phyloP scores from a whole-genome alignment of 30 jellyfish, hydroid and myxozoan species.

The Turritopsis rubra region DNA sequence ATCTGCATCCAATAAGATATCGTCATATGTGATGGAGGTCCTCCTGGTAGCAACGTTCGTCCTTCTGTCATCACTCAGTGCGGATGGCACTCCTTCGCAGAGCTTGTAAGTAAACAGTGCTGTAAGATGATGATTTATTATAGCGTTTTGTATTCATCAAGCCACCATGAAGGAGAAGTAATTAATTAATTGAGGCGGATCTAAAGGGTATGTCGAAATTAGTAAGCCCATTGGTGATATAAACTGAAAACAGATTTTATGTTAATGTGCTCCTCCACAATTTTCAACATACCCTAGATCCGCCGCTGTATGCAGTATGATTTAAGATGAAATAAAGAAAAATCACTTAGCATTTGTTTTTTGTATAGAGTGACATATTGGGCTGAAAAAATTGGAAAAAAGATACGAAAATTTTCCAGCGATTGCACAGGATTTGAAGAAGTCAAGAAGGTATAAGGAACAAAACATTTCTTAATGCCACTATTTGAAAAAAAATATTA shows the following conservation, averaged over 20 bases:
- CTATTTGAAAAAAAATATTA: background rate
- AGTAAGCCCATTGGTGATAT: no score
- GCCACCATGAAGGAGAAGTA: no score
- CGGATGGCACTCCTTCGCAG: background rate
- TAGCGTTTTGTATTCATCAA: no score
- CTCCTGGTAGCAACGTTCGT: background rate
- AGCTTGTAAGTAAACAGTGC: background rate
- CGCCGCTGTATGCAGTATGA: no score
- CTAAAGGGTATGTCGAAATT: no score
- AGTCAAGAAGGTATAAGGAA: conserved; percentile 39
- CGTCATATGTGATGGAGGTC: background rate
- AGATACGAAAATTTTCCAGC: conserved; percentile 37
- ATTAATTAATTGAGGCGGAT: no score
- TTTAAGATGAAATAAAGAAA: background rate
- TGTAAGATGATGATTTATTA: background rate
- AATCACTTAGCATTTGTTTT: background rate
- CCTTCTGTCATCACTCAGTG: background rate
- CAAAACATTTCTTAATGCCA: background rate
- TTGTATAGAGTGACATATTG: conserved; percentile 53
- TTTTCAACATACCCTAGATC: no score
- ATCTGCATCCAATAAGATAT: background rate
- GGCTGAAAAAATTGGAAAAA: conserved; percentile 65
- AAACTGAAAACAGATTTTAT: no score
- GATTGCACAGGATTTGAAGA: conserved; percentile 46
- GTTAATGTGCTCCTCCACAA: no score